These are phyloP conservation scores for Acestrorhynchus altus DNA, from an alignment of 2,797 vertebrate genomes.

Conservation along the genomic window DNA sequence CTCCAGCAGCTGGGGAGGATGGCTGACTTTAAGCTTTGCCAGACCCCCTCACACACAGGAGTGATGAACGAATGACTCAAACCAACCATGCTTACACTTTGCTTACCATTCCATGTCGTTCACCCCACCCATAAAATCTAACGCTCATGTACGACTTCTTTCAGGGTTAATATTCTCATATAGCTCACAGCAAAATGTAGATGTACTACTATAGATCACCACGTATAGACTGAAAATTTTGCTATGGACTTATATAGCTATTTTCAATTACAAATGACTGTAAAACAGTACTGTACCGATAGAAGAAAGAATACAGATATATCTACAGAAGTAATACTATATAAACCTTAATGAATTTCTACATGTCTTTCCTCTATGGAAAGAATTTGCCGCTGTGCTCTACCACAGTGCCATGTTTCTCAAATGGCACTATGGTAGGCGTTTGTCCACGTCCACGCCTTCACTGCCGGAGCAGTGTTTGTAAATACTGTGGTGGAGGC, in stretches of 20 bases:
- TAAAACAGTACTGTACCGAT: no score
- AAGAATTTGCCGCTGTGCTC: no score
- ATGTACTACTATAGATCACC: neutral
- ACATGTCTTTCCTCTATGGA: neutral
- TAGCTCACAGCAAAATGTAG: accelerated
- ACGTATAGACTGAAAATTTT: neutral
- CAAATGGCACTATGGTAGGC: slow-evolving; percentile 1
- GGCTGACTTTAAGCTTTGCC: slow-evolving; percentile 21
- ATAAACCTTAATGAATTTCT: neutral
- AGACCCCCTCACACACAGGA: slow-evolving; percentile 27
- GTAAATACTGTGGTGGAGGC: slow-evolving; percentile 52
- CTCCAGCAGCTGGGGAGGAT: slow-evolving; percentile 46
- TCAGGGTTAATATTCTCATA: neutral
- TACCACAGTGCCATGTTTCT: neutral
- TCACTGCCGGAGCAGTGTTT: slow-evolving; percentile 52
- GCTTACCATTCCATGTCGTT: slow-evolving; percentile 19
- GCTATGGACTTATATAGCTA: no score
- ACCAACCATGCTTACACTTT: slow-evolving; percentile 19
- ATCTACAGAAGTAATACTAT: neutral
- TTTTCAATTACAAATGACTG: no score
- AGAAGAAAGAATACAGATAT: neutral
- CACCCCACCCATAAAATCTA: neutral
- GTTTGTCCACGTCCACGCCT: neutral
- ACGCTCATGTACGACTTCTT: neutral
- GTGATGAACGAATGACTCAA: slow-evolving; percentile 23